A percentile compares a stretch with the other conserved stretches of the same genome.
Evolutionary conservation across 2,888 invertebrate genomes (phyloP).

Genomic region (Drosophila histrio): DNA sequence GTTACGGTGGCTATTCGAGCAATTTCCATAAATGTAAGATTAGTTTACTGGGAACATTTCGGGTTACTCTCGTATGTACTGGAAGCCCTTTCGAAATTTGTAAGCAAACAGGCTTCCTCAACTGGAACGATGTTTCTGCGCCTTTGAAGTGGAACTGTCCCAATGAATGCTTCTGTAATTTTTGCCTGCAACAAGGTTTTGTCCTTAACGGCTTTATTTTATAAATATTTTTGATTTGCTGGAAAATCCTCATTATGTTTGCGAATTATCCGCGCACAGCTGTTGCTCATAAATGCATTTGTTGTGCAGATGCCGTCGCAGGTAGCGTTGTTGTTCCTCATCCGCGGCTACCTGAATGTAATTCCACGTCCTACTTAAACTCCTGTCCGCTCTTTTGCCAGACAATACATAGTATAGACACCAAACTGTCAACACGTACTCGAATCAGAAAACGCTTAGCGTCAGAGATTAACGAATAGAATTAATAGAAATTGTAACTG

Average conservation of each 20-base stretch:
- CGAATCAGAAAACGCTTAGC: conserved; percentile 50
- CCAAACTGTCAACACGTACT: conserved; percentile 42
- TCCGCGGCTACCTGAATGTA: conserved; percentile 12
- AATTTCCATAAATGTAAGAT: not conserved
- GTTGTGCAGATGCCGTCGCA: conserved; percentile 30
- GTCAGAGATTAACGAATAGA: conserved; percentile 26
- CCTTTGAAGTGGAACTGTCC: not conserved
- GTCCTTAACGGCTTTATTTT: not conserved
- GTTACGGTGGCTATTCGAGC: conserved; percentile 10
- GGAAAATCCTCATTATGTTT: conserved; percentile 21
- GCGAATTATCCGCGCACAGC: conserved; percentile 28
- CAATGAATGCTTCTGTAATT: not conserved
- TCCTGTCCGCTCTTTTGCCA: not conserved
- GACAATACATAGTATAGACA: conserved; percentile 19
- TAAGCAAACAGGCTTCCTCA: conserved; percentile 28
- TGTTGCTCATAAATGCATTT: conserved; percentile 52
- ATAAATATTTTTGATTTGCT: not conserved
- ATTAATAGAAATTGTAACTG: conserved; percentile 34
- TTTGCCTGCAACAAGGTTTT: not conserved
- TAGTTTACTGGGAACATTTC: not conserved
- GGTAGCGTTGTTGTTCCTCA: conserved; percentile 36
- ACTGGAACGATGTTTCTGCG: conserved; percentile 35
- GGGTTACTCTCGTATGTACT: not conserved
- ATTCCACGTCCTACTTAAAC: conserved; percentile 51
- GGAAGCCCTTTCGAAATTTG: conserved; percentile 7